Evolutionary conservation across 2,888 invertebrate genomes (phyloP), one percentile per base, ranked within the genome.

Genomic region (Eucera pruinosa): DNA sequence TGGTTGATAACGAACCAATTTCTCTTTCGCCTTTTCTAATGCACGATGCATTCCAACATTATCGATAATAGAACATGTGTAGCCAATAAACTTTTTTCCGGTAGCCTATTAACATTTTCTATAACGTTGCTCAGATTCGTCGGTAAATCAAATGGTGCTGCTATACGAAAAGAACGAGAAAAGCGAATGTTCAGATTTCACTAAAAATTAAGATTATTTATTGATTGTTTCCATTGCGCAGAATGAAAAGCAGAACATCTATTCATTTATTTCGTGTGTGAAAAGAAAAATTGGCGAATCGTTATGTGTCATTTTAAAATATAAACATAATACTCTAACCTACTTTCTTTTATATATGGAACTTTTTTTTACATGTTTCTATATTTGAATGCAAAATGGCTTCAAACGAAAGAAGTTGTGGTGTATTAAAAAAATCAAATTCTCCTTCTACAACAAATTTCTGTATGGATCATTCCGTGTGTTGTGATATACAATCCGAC

Each of bases 1-100:
- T 23, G 30, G 23, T 36, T 54, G 71, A 71, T 64, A 58, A 54
- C 62, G 58, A 52, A 54, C 64, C 71, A 54, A 78, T 78, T 74
- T 58, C 64, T 71, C 67, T 62, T 48, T 50, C 23, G 60, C 11
- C 60, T 54, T n/a, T 30, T 48, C 71, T 67, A 68, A 68, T 62
- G 73, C 57, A 50, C 25, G 25, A 33, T 45, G 15, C 67, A 55
- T 72, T 67, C 72, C 72, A 41, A 18, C 18, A 15, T 18, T 30
- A 6, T 4, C 39, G 57, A 58, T 58, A 69, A 36, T 47, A 9
- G 18, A 20, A 47, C 54, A 48, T 45, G 13, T 20, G 52, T 41
- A 58, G 18, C 25, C 58, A 50, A 64, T 74, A 39, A 52, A 30
- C 25, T 52, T 60, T 52, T 43, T 27, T 25, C n/a, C 27, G n/a